Evolutionary conservation across 2,113 vertebrate species (phyloP), one percentile per base, ranked within the genome.

Genomic region (Barnardius zonarius): DNA sequence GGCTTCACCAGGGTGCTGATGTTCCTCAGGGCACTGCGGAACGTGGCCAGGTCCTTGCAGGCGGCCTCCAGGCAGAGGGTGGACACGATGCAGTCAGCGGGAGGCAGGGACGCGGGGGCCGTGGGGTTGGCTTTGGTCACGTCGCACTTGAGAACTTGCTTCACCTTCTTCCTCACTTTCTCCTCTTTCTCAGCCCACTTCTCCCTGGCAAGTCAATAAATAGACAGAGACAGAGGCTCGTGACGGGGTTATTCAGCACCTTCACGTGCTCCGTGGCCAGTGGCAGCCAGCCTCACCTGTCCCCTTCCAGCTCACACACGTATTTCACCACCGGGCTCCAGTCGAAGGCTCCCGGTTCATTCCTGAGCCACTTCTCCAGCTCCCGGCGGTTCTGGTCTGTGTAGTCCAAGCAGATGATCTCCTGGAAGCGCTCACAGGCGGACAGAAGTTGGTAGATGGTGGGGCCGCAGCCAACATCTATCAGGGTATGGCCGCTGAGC

Each of bases 41-140:
- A 98, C 16, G 91, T 25, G 11, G 90, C 61, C 31, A 96, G 86
- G 89, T 98, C 98, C 13, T 93, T 91, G 91, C 98, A 98, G 63
- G 98, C 96, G 0, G 67, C 94, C 16, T 98, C 97, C 63, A 98
- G 61, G 77, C 98, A 98, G 57, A 98, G 72, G 0, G 84, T 95
- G 64, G 98, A 97, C 39, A 98, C 30, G 33, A 98, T 10, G 20
- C 98, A 97, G 80, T 98, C 95, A 0, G 97, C 98, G 0, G 27
- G 94, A 5, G 88, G 96, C 41, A 98, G 37, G 4, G 39, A 46
- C 19, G 75, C 13, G 0, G 95, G 69, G 2, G 68, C 93, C 8
- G 95, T 85, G 1, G 95, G 97, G 81, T 83, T 97, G 79, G 96
- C 96, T 74, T 96, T 95, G 7, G 95, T 98, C 90, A 98, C 96